phyloP scores from a whole-genome alignment of 30 jellyfish, hydroid and myxozoan genomes.

The Aurelia sp. region DNA sequence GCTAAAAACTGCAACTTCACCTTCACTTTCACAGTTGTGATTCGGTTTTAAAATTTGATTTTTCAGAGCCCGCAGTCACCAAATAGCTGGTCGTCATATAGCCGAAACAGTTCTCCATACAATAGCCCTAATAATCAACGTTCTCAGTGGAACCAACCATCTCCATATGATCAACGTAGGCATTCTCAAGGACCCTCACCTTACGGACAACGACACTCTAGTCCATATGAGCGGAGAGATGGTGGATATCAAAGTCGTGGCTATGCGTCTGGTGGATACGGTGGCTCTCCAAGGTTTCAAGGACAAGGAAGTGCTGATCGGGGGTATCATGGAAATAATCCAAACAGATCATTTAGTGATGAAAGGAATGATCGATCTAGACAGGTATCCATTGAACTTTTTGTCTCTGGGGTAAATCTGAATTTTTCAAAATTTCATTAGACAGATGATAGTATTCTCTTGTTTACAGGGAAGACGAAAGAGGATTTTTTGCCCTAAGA shows the following conservation, averaged over 20 bases:
- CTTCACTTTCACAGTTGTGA: too few species aligned
- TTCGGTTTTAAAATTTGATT: neutral
- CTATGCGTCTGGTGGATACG: neutral
- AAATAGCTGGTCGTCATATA: slow-evolving; percentile 32
- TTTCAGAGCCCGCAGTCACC: slow-evolving; percentile 9
- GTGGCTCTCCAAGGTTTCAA: neutral
- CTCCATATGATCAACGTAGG: slow-evolving; percentile 13
- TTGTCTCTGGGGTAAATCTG: neutral
- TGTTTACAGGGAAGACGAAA: too few species aligned
- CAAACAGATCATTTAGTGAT: neutral
- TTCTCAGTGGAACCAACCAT: neutral
- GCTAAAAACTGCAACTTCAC: too few species aligned
- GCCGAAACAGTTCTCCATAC: slow-evolving; percentile 29
- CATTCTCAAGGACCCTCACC: neutral
- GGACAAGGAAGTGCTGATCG: neutral
- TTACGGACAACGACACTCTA: neutral
- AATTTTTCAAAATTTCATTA: too few species aligned
- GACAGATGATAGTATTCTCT: too few species aligned
- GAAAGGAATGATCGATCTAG: neutral
- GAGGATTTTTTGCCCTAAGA: too few species aligned
- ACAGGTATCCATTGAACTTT: neutral
- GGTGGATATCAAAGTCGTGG: neutral
- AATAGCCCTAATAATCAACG: neutral
- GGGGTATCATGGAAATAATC: neutral
- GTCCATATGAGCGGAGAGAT: neutral